Percentiles rank a stretch among this genome's conserved stretches.
phyloP scores from a whole-genome alignment of 2,888 invertebrate genomes.

The Synergus japonicus region DNA sequence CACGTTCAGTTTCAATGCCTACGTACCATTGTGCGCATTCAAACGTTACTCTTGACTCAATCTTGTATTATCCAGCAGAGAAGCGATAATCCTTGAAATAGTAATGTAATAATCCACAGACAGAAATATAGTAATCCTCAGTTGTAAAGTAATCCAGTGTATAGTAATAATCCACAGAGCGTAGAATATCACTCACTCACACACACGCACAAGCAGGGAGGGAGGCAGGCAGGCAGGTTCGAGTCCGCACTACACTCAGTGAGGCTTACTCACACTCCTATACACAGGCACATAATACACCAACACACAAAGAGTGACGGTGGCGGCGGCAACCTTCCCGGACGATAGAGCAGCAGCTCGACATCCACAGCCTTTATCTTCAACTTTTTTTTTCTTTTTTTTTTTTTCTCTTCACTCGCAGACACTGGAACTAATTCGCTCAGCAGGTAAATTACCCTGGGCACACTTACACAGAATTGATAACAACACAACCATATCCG shows the following conservation, averaged over 20 bases:
- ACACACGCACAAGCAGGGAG: no score
- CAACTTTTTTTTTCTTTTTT: not conserved
- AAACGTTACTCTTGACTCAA: slow-evolving; percentile 5
- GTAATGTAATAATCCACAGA: slow-evolving; percentile 31
- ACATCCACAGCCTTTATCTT: slow-evolving; percentile 19
- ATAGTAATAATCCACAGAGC: slow-evolving; percentile 30
- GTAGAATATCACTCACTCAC: slow-evolving; percentile 34
- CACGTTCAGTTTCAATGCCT: not conserved
- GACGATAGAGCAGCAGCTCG: slow-evolving; percentile 22
- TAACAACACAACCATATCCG: slow-evolving; percentile 38
- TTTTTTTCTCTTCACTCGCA: not conserved
- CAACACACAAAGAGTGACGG: not conserved
- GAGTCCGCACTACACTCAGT: slow-evolving; percentile 20
- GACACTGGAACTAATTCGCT: not conserved
- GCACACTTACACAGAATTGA: slow-evolving; percentile 7
- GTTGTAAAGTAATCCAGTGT: slow-evolving; percentile 32
- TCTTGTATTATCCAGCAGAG: not conserved
- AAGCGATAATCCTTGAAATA: slow-evolving; percentile 7
- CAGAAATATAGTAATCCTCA: slow-evolving; percentile 24
- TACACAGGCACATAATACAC: not conserved
- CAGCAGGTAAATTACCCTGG: not conserved
- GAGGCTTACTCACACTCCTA: not conserved
- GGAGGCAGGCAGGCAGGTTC: slow-evolving; percentile 4
- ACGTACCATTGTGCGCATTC: slow-evolving; percentile 27
- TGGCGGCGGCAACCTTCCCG: slow-evolving; percentile 15